phyloP scores from a whole-genome alignment of 2,888 invertebrate species.

The Ophioninae sp. region DNA sequence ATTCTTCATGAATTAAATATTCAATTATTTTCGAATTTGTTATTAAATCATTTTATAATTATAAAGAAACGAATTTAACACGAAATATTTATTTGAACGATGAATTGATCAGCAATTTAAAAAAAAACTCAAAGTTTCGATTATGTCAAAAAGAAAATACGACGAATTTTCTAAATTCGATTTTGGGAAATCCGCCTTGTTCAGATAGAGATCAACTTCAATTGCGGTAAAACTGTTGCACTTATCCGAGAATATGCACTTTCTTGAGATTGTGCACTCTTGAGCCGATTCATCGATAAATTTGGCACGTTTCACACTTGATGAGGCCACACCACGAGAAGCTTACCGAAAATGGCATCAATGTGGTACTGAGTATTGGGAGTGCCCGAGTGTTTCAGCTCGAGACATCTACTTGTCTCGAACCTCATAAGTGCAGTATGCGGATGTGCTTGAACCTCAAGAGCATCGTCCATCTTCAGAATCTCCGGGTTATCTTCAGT shows the following conservation, averaged over 20 bases:
- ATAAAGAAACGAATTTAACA: too few species aligned
- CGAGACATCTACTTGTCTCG: constrained; percentile 58
- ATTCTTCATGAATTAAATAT: too few species aligned
- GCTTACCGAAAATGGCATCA: constrained; percentile 68
- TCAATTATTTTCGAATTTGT: too few species aligned
- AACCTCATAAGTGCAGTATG: constrained; percentile 28
- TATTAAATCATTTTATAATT: too few species aligned
- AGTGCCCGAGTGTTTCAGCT: constrained; percentile 45
- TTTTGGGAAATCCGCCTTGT: background rate
- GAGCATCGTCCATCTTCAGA: background rate
- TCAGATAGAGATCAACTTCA: background rate
- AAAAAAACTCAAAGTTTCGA: too few species aligned
- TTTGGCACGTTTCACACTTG: constrained; percentile 28
- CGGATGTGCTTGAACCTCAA: constrained; percentile 10
- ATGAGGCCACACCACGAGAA: constrained; percentile 16
- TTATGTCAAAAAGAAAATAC: too few species aligned
- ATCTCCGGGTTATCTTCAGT: background rate
- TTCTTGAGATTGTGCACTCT: background rate
- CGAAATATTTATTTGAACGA: too few species aligned
- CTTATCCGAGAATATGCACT: background rate
- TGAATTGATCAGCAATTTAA: too few species aligned
- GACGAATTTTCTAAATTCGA: too few species aligned
- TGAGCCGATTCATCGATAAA: constrained; percentile 28
- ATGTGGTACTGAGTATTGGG: constrained; percentile 35
- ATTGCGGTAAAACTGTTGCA: background rate